Percentiles rank a stretch among this genome's conserved stretches.
phyloP scores from a whole-genome alignment of 2,797 vertebrate genomes.

The Chloroceryle inda region DNA sequence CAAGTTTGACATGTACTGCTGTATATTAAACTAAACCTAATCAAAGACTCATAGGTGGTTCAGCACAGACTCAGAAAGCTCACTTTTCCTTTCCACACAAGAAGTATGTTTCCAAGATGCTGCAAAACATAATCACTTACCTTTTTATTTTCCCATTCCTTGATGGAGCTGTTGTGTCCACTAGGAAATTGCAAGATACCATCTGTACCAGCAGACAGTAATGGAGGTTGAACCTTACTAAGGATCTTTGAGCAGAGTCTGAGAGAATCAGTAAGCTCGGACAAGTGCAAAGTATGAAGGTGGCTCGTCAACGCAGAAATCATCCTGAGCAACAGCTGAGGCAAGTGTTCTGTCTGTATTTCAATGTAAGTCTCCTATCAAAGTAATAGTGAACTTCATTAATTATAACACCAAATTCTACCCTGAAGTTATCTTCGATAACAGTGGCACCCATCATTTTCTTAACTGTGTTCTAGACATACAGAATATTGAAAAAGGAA shows the following conservation, averaged over 20 bases:
- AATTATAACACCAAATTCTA: background rate
- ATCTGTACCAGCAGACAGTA: slow-evolving; percentile 87
- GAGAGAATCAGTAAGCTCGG: slow-evolving; percentile 94
- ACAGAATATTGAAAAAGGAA: background rate
- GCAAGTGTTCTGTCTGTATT: slow-evolving; percentile 98
- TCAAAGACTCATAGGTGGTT: background rate
- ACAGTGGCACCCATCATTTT: background rate
- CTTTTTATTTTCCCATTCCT: slow-evolving; percentile 87
- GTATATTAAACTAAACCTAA: background rate
- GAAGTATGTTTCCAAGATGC: background rate
- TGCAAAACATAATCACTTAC: slow-evolving; percentile 72
- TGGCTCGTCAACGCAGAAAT: slow-evolving; percentile 92
- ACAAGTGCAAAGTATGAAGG: slow-evolving; percentile 88
- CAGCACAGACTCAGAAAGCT: background rate
- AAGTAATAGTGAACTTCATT: slow-evolving; percentile 26
- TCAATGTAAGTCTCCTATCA: slow-evolving; percentile 97
- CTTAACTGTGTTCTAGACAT: background rate
- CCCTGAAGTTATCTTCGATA: background rate
- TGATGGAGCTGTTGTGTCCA: slow-evolving; percentile 77
- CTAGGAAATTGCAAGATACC: slow-evolving; percentile 79
- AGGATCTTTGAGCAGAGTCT: slow-evolving; percentile 98
- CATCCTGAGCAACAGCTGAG: slow-evolving; percentile 95
- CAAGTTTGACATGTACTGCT: background rate
- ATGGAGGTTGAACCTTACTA: slow-evolving; percentile 96
- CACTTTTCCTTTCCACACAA: background rate